Evolutionary conservation across 2,888 invertebrate species (phyloP), one percentile per base, ranked within the genome.

Genomic region (Camptogramma bilineatum): DNA sequence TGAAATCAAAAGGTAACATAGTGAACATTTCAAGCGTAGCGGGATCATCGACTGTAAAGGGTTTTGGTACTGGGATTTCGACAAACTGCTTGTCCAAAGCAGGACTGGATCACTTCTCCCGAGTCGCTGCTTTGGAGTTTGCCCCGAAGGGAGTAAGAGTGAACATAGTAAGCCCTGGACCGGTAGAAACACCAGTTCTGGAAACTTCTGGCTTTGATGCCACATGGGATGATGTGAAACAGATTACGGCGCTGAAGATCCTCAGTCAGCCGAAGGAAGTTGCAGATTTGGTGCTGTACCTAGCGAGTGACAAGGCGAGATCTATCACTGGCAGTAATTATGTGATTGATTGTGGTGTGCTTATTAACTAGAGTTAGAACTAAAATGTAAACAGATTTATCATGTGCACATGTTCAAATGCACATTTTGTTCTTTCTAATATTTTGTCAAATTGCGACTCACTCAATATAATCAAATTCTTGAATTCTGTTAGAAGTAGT

Each of bases 131-230:
- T 8, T 80, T 96, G 51, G 96, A 95, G 74, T 81, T 95, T 16
- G 94, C 94, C 62, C 66, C 81, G 0, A 87, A 92, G 71, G 90
- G 82, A 5, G 94, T 96, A 0, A 87, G 96, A 61, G 96, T 96
- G 0, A 96, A 96, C 81, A 87, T 94, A 52, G 95, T 96, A 0
- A 95, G 95, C 77, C 97, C 97, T n/a, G 97, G 97, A 7, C 96
- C 96, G 0, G 94, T 95, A 0, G 95, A 62, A 9, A 83, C 84
- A 0, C 75, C 78, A 17, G 70, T 83, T 8, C 13, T 74, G 0
- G 70, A 68, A 0, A 93, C 94, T 83, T 21, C 57, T 17, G 67
- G 67, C 7, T 0, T 47, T 3, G 42, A 31, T 0, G 2, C 5
- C 3, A 34, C 44, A 5, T 64, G 64, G 60, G 54, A 65, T 18